Base-by-base conservation (phyloP, 2,113 vertebrate genomes). In the Nothocercus nigrocapillus region DNA sequence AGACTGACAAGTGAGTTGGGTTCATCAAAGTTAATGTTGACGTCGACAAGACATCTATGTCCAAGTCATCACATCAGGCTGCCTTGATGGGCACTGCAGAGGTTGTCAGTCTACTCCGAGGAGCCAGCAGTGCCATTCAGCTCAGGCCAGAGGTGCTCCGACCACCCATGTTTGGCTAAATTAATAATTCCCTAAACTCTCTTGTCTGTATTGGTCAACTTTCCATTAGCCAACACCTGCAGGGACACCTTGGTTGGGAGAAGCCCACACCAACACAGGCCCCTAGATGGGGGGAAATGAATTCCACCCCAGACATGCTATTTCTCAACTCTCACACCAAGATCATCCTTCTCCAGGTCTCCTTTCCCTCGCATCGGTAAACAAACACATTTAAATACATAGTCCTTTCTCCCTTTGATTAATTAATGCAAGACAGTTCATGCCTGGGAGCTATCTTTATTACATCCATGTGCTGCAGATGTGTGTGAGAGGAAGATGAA, bases 381-480 rank as follows among this genome's bases (percentile, higher is more conserved):
- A 61, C 56, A 85, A 2, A 44, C 72, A 36, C 0, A 3, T 78
- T 51, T 94, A 73, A 84, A 53, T 11, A 54, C 5, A 53, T 62
- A 76, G 62, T 7, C 62, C n/a, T 82, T 82, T 82, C 62, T 94
- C 70, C 67, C 87, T 62, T n/a, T 95, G 86, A 83, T 86, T 93
- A 90, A 94, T 95, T 96, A 82, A 93, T 93, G 86, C 40, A 69
- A 49, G 90, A 45, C 0, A 0, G 90, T 93, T 96, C 79, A 1
- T 95, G 93, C 90, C 95, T 78, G 68, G 25, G 2, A 94, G 95
- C 93, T 53, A 16, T 95, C 90, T 93, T 96, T 95, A 96, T 96
- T 95, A 51, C 17, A 88, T 90, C 90, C 95, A 96, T 96, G 92
- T 96, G 96, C 73, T 88, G 82, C 22, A 0, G 90, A 89, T 95